Percentiles rank a stretch among this genome's conserved stretches.
Conservation (phyloP, 2,888 invertebrate genomes). For the Catocala sponsa region DNA sequence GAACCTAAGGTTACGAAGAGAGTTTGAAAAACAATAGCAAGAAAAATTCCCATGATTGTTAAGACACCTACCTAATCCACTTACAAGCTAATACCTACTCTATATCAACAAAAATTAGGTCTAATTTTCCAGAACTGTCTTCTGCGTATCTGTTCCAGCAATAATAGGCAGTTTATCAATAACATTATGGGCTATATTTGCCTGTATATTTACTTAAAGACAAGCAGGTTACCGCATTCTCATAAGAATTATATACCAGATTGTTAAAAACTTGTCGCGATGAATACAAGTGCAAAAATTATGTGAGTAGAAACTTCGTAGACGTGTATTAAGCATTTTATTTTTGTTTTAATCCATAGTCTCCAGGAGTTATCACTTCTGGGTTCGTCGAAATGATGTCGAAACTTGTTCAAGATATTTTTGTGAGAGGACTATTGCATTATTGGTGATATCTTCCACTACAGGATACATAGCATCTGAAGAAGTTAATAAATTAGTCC, state of each 20-base stretch:
- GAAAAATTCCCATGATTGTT: slow-evolving; percentile 73
- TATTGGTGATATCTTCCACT: too few relatives aligned
- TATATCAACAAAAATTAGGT: slow-evolving; percentile 26
- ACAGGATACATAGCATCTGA: too few relatives aligned
- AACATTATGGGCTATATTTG: slow-evolving; percentile 30
- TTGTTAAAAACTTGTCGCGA: slow-evolving; percentile 46
- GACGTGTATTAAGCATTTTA: slow-evolving; percentile 11
- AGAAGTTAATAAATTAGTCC: too few relatives aligned
- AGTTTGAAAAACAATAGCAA: slow-evolving; percentile 72
- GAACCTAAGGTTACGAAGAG: slow-evolving; percentile 71
- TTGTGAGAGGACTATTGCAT: too few relatives aligned
- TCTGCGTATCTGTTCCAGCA: slow-evolving; percentile 9
- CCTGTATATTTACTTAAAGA: slow-evolving; percentile 15
- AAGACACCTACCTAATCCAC: slow-evolving; percentile 37
- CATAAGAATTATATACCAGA: slow-evolving; percentile 50
- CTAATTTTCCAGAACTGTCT: neutral
- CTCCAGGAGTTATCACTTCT: neutral
- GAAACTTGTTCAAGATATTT: too few relatives aligned
- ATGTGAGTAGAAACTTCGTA: slow-evolving; percentile 34
- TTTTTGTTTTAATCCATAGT: neutral
- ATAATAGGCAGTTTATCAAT: slow-evolving; percentile 24
- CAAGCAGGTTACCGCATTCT: slow-evolving; percentile 54
- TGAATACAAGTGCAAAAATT: slow-evolving; percentile 27
- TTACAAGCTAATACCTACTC: slow-evolving; percentile 38
- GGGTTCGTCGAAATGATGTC: too few relatives aligned